Evolutionary conservation across 2,797 vertebrate genomes (phyloP).

Genomic region (Phyllotis vaccarum): DNA sequence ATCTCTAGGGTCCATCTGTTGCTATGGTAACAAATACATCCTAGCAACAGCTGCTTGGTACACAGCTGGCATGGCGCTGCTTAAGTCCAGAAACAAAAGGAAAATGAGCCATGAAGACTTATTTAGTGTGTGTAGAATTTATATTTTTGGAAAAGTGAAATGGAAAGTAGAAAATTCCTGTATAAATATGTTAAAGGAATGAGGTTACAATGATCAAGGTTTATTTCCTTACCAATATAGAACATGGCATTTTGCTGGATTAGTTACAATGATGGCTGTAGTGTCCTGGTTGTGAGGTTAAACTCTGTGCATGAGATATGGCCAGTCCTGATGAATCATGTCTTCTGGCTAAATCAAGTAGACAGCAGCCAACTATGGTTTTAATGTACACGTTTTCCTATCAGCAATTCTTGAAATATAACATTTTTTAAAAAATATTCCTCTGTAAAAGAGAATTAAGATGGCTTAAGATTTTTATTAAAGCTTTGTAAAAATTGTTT

Average conservation of each 20-base stretch:
- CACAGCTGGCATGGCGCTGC: conserved; percentile 45
- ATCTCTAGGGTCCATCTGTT: conserved; percentile 76
- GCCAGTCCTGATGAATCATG: not conserved
- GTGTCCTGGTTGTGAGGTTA: conserved; percentile 12
- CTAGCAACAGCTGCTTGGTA: conserved; percentile 82
- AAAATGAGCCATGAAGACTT: conserved; percentile 74
- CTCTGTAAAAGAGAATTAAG: conserved; percentile 40
- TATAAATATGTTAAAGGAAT: conserved; percentile 27
- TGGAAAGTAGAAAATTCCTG: conserved; percentile 19
- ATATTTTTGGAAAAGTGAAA: conserved; percentile 62
- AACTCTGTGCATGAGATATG: not conserved
- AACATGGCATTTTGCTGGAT: not conserved
- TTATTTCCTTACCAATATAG: not conserved
- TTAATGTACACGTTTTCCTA: conserved; percentile 5
- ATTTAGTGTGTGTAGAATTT: conserved; percentile 42
- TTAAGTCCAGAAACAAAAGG: conserved; percentile 69
- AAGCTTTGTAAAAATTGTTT: conserved; percentile 24
- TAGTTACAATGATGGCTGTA: not conserved
- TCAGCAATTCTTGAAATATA: conserved; percentile 18
- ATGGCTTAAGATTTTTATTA: conserved; percentile 13
- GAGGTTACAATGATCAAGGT: conserved; percentile 33
- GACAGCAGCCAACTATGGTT: not conserved
- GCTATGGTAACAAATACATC: conserved; percentile 82
- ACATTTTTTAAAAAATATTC: not conserved
- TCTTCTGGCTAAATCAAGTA: conserved; percentile 19